Conservation (phyloP, 2,113 vertebrate species). For the Xyrauchen texanus region DNA sequence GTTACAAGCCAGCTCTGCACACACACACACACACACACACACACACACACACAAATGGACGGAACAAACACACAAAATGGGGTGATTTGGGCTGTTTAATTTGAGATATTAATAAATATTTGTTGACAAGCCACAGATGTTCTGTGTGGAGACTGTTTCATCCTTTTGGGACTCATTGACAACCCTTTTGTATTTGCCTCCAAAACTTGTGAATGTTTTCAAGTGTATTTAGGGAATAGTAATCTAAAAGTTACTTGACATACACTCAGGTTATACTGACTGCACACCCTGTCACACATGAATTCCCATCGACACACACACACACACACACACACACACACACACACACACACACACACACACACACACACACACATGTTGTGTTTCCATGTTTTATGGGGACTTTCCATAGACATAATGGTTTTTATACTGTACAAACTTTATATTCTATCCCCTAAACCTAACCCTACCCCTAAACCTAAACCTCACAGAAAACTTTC, state of each 20-base stretch:
- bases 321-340: not conserved
- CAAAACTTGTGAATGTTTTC: slow-evolving; percentile 9
- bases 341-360: too few species aligned
- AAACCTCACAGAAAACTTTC: too few species aligned
- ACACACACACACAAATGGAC: too few species aligned
- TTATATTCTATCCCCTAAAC: too few species aligned
- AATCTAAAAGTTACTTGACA: not conserved
- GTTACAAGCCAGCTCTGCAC: too few species aligned
- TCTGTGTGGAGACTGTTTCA: not conserved
- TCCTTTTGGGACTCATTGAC: not conserved
- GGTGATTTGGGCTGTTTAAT: slow-evolving; percentile 4
- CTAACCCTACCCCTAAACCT: too few species aligned
- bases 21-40: too few species aligned
- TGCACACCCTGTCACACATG: not conserved
- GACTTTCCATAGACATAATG: too few species aligned
- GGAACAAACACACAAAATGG: not conserved
- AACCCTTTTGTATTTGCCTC: slow-evolving; percentile 10
- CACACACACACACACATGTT: too few species aligned
- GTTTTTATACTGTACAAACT: too few species aligned
- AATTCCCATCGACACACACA: too few species aligned
- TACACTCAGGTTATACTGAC: not conserved
- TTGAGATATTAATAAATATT: slow-evolving; percentile 21
- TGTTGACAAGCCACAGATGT: slow-evolving; percentile 7
- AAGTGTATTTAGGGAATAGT: slow-evolving; percentile 4
- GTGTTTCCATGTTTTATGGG: too few species aligned